These are phyloP conservation scores for Toxostoma redivivum DNA, from an alignment of 2,113 vertebrate genomes.

Conservation along the genomic window DNA sequence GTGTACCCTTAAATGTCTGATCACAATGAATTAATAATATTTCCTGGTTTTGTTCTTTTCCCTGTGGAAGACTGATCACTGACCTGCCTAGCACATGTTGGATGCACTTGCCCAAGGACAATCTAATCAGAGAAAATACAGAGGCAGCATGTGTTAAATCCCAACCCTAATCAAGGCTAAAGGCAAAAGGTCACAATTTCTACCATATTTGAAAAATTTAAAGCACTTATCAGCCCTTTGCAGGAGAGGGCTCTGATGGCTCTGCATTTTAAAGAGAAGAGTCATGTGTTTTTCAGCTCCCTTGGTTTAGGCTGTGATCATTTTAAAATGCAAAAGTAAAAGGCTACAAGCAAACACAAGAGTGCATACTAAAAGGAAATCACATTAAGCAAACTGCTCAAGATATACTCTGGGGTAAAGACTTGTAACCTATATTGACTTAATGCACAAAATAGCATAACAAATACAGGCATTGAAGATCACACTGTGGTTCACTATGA, in stretches of 20 bases:
- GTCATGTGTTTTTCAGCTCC: background rate
- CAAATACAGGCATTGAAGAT: background rate
- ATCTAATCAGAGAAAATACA: slow-evolving; percentile 42
- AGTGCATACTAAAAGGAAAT: background rate
- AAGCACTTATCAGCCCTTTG: slow-evolving; percentile 53
- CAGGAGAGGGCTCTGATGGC: slow-evolving; percentile 26
- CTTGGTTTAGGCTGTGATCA: background rate
- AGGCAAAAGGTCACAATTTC: slow-evolving; percentile 40
- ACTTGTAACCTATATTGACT: background rate
- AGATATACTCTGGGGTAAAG: slow-evolving; percentile 12
- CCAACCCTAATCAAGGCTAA: slow-evolving; percentile 52
- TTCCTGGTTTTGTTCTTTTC: slow-evolving; percentile 25
- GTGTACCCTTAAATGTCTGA: slow-evolving; percentile 26
- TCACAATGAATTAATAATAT: slow-evolving; percentile 45
- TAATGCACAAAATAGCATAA: slow-evolving; percentile 4
- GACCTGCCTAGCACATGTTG: background rate
- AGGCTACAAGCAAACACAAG: background rate
- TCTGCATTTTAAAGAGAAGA: slow-evolving; percentile 43
- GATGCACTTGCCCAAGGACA: slow-evolving; percentile 51
- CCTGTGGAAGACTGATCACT: slow-evolving; percentile 8
- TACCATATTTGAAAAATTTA: slow-evolving; percentile 34
- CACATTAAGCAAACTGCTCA: slow-evolving; percentile 21
- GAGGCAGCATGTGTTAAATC: slow-evolving; percentile 48
- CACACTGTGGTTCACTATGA: background rate
- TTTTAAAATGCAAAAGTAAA: slow-evolving; percentile 36